phyloP scores from a whole-genome alignment of 2,797 vertebrate species.

The Falco cherrug region DNA sequence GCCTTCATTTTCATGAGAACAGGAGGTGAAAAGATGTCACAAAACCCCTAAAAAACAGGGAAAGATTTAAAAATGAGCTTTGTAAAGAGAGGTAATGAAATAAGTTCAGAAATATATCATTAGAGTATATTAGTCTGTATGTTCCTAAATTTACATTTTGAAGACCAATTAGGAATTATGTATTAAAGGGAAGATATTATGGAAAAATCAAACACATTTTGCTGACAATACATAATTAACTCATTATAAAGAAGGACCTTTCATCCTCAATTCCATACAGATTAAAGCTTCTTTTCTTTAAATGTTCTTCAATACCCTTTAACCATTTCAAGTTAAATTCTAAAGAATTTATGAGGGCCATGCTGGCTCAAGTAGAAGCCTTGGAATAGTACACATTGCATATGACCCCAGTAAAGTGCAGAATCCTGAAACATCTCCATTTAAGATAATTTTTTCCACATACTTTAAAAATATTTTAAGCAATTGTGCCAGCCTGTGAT shows the following conservation, averaged over 20 bases:
- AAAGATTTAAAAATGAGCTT: not conserved
- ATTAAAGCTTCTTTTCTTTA: not conserved
- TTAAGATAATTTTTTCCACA: not conserved
- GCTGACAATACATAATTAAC: not conserved
- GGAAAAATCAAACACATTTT: not conserved
- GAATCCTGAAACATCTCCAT: not conserved
- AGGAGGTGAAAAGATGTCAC: not conserved
- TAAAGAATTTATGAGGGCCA: not conserved
- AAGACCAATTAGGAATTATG: not conserved
- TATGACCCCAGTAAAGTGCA: not conserved
- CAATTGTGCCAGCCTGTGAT: not conserved
- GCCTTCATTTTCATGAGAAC: not conserved
- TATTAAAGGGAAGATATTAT: not conserved
- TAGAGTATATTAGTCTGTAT: not conserved
- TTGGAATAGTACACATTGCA: not conserved
- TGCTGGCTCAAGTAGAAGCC: not conserved
- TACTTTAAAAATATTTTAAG: not conserved
- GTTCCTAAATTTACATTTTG: not conserved
- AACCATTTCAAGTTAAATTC: not conserved
- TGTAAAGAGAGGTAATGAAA: not conserved
- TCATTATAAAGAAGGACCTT: not conserved
- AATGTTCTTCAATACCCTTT: not conserved
- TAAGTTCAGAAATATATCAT: not conserved
- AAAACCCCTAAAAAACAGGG: not conserved
- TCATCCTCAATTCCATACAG: not conserved